Base-by-base conservation (phyloP, 2,797 vertebrate genomes). In the Apodemus agrarius region DNA sequence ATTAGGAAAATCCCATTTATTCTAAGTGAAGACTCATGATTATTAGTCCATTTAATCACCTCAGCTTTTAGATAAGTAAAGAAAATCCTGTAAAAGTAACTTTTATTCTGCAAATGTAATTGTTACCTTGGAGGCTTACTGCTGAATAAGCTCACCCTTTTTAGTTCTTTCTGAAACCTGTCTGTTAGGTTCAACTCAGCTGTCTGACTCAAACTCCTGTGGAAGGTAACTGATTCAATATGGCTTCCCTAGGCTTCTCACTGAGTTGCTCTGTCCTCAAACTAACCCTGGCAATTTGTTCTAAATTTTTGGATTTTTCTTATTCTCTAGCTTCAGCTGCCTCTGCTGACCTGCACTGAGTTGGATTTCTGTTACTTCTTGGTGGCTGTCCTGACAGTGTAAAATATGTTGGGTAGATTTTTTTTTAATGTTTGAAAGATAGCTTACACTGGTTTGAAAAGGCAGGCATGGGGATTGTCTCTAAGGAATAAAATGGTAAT, bases 401-500 rank as follows among this genome's bases (percentile, higher is more conserved):
- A 79, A 57, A 6, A 49, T n/a, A 8, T 63, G 17, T 67, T n/a
- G 29, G 61, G 34, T 89, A 26, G 72, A 49, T 84, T 46, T 93
- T 76, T 21, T 93, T 74, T 40, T 6, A 5, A 81, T 57, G 26
- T 65, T 88, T 65, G 91, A 61, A 94, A 57, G 57, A 31, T 43
- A 52, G 91, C 43, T 88, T 93, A n/a, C 22, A 52, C 31, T 93
- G 46, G 49, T 63, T 49, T 81, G 11, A 46, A 87, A 69, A 92
- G 22, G 37, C 31, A 91, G 10, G 29, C 52, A 59, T 3, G 79
- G 29, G n/a, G 88, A 90, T 34, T 52, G 17, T 88, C 89, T 54
- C 79, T 43, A 85, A 93, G 92, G 40, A 40, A 61, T 16, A 76
- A 52, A 81, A 57, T 69, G 76, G 13, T 85, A 95, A 96, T 92